Evolutionary conservation across 1,140 invertebrate species (phyloP).

Genomic region (Arion vulgaris): DNA sequence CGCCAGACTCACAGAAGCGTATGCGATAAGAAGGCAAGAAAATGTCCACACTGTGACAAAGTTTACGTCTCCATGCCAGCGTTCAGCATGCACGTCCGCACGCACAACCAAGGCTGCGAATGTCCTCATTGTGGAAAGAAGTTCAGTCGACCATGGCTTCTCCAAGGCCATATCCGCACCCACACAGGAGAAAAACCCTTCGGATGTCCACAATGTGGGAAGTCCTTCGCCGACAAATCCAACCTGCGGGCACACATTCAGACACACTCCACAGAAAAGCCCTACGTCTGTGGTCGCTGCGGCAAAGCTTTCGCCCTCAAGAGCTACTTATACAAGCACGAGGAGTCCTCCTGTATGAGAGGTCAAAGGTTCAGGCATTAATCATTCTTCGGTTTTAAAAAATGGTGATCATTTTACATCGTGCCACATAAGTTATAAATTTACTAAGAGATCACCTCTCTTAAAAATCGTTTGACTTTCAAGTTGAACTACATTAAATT

Average conservation of each 20-base stretch:
- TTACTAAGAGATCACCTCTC: no score
- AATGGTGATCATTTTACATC: no score
- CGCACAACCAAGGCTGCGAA: slow-evolving; percentile 92
- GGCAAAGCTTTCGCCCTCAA: slow-evolving; percentile 73
- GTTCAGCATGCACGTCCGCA: slow-evolving; percentile 96
- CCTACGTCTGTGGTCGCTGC: slow-evolving; percentile 94
- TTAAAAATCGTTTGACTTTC: no score
- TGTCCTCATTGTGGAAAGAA: slow-evolving; percentile 96
- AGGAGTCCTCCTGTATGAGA: slow-evolving; percentile 73
- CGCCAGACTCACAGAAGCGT: slow-evolving; percentile 70
- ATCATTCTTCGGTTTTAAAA: background rate
- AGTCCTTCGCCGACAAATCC: slow-evolving; percentile 97
- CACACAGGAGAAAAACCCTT: slow-evolving; percentile 99
- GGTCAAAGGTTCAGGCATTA: slow-evolving; percentile 58
- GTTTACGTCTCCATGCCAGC: slow-evolving; percentile 98
- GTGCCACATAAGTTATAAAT: no score
- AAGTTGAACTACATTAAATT: background rate
- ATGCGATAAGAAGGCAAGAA: slow-evolving; percentile 70
- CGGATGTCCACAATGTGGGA: slow-evolving; percentile 96
- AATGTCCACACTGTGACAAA: slow-evolving; percentile 92
- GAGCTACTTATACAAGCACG: slow-evolving; percentile 74
- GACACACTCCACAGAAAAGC: slow-evolving; percentile 96
- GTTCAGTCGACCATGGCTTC: slow-evolving; percentile 95
- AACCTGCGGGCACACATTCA: slow-evolving; percentile 99
- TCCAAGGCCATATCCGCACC: slow-evolving; percentile 95